Evolutionary conservation across 92 coral and sea anemone genomes (phyloP).

Genomic region (Umimayanthus chanpuru): DNA sequence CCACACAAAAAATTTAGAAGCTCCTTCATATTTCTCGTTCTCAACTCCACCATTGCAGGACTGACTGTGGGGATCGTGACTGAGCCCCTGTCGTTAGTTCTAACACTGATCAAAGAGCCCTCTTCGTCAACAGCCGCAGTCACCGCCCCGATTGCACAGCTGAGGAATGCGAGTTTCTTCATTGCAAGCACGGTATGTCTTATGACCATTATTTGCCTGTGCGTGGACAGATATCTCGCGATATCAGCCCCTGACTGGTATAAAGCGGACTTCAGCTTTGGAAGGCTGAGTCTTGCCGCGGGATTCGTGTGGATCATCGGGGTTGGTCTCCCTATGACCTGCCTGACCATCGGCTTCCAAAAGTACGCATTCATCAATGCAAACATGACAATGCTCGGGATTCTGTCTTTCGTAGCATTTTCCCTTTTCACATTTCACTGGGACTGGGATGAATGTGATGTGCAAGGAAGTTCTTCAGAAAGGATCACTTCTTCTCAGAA

Average conservation of each 20-base stretch:
- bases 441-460: slow-evolving; percentile 38
- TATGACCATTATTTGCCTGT: slow-evolving; percentile 38
- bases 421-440: slow-evolving; percentile 5
- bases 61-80: slow-evolving; percentile 10
- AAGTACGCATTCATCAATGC: slow-evolving; percentile 37
- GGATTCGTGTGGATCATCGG: slow-evolving; percentile 25
- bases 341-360: slow-evolving; percentile 27
- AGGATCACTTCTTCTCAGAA: not conserved
- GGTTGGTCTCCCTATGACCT: slow-evolving; percentile 33
- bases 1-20: not conserved
- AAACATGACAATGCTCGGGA: slow-evolving; percentile 8
- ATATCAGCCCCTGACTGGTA: slow-evolving; percentile 45
- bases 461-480: not conserved
- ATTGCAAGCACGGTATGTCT: slow-evolving; percentile 21
- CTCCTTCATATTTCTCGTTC: slow-evolving; percentile 26
- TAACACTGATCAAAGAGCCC: not conserved
- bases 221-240: slow-evolving; percentile 40
- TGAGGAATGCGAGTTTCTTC: slow-evolving; percentile 18
- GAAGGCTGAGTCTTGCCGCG: slow-evolving; percentile 27
- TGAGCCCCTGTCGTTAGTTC: slow-evolving; percentile 4
- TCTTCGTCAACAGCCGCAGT: not conserved
- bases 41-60: slow-evolving; percentile 27
- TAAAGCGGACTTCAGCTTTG: slow-evolving; percentile 12
- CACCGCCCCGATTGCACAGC: slow-evolving; percentile 3
- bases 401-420: slow-evolving; percentile 22